Evolutionary conservation across 1,140 invertebrate genomes (phyloP), one percentile per base, ranked within the genome.

Genomic region (Aphaenogaster floridana): DNA sequence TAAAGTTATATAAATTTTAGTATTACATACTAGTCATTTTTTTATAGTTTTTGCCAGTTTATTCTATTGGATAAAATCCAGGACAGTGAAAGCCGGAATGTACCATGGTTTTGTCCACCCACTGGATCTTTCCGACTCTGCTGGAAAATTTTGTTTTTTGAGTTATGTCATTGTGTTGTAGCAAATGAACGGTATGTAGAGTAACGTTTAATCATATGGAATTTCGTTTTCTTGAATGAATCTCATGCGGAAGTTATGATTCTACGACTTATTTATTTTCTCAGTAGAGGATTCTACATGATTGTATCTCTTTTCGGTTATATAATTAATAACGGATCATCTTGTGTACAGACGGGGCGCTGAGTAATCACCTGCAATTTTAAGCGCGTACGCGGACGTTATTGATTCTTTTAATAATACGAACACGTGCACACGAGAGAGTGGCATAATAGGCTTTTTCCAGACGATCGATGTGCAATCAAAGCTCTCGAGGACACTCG

Each of bases 331-430:
- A 77, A 63, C 8, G 3, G 8, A 28, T 7, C 21, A 9, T 15
- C 52, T 17, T 61, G 54, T 77, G 48, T 54, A 39, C 28, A 63
- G 34, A 42, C 13, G 34, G 11, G 6, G 6, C 45, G n/a, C 6
- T 36, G 63, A 68, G 15, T 45, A 81, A 81, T 71, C 79, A 57
- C 2, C 36, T 81, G 39, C 50, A 81, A 81, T 71, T 81, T 81
- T 71, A 81, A 81, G 15, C 36, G 39, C 2, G 11, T 4, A 15
- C 45, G 61, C 21, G n/a, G 11, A n/a, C 3, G 34, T 69, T 81
- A 81, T 81, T 71, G 50, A 71, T 59, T 81, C 52, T 59, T 57
- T 71, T 59, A 71, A 57, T 28, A 81, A 57, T 80, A 68, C 39
- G n/a, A 28, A 50, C 17, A 54, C 34, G 34, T 52, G 50, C 42